These are phyloP conservation scores for Cerastis rubricosa DNA, from an alignment of 2,888 invertebrate species.

Conservation along the genomic window DNA sequence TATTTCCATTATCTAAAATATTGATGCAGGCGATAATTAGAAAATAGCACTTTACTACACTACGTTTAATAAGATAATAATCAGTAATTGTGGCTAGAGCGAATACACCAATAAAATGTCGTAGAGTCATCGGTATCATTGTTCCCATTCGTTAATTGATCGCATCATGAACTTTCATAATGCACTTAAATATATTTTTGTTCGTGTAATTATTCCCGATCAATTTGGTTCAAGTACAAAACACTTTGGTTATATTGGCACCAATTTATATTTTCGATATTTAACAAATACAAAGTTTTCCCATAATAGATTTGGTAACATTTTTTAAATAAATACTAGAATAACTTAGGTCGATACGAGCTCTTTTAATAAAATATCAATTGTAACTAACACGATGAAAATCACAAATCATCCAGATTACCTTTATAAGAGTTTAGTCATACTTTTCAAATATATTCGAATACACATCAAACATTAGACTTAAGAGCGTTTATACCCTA, in stretches of 20 bases:
- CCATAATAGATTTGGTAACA: constrained; percentile 51
- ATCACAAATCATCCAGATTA: constrained; percentile 49
- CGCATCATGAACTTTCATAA: constrained; percentile 68
- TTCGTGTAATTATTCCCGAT: constrained; percentile 68
- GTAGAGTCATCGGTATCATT: constrained; percentile 76
- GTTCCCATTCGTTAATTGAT: constrained; percentile 84
- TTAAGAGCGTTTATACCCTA: too few relatives aligned
- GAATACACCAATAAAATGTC: constrained; percentile 51
- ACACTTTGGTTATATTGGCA: constrained; percentile 78
- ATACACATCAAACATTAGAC: constrained; percentile 65
- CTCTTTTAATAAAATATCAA: constrained; percentile 48
- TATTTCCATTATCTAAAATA: constrained; percentile 62
- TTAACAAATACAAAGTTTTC: constrained; percentile 57
- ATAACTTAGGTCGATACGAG: constrained; percentile 52
- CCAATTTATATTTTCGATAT: constrained; percentile 75
- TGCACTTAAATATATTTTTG: constrained; percentile 63
- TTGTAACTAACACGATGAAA: constrained; percentile 41
- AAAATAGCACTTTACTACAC: constrained; percentile 60
- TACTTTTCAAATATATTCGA: constrained; percentile 67
- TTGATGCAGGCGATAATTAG: constrained; percentile 56
- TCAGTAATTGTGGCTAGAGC: constrained; percentile 53
- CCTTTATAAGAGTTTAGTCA: constrained; percentile 69
- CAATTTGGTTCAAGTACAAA: constrained; percentile 65
- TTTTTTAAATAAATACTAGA: constrained; percentile 50
- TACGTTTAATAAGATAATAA: constrained; percentile 41